These are phyloP conservation scores for Pecten maximus DNA, from an alignment of 2,888 invertebrate genomes.

Conservation along the genomic window DNA sequence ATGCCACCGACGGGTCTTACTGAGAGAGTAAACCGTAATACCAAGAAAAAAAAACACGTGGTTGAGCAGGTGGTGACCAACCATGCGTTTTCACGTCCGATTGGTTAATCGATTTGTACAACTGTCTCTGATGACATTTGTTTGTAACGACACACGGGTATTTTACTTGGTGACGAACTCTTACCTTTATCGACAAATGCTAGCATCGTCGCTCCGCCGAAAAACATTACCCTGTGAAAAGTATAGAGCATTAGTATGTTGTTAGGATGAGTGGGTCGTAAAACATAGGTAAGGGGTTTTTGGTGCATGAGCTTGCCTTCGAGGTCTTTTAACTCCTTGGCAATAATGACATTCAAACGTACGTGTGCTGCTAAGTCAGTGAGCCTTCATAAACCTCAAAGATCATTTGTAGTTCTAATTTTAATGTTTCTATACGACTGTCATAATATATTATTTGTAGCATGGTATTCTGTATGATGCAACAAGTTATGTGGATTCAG, in stretches of 20 bases:
- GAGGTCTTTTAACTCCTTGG: background rate
- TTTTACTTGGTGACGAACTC: background rate
- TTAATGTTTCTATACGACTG: background rate
- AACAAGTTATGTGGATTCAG: background rate
- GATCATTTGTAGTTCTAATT: background rate
- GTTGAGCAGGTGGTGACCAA: no score
- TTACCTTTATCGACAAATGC: conserved; percentile 63
- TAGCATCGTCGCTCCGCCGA: conserved; percentile 59
- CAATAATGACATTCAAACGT: background rate
- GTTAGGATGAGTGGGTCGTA: background rate
- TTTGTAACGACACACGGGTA: no score
- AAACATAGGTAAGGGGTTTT: background rate
- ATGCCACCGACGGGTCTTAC: no score
- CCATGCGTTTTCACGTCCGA: no score
- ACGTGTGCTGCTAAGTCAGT: background rate
- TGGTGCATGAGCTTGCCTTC: background rate
- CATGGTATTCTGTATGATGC: background rate
- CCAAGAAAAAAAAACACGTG: no score
- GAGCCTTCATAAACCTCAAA: background rate
- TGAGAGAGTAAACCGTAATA: no score
- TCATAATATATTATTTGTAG: no score
- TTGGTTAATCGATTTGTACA: no score
- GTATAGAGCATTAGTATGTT: background rate
- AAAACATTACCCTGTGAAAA: conserved; percentile 61
- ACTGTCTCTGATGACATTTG: no score